Conservation (phyloP, 1,140 invertebrate species). For the Zaprionus ghesquierei region DNA sequence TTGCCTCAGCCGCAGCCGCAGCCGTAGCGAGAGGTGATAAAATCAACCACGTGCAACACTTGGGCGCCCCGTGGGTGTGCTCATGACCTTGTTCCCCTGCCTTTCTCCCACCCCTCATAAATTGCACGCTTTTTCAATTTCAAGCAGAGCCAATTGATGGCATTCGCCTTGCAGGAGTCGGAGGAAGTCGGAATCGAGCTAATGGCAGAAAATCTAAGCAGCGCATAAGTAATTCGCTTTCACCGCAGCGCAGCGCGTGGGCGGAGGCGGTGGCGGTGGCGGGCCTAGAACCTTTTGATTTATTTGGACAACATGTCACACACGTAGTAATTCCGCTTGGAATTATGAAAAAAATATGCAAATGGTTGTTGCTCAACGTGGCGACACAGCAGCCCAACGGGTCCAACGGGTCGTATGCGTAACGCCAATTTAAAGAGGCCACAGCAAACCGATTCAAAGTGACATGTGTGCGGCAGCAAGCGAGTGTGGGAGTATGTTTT, state of each 20-base stretch:
- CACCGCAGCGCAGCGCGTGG: background rate
- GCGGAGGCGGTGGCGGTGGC: background rate
- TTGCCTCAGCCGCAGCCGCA: background rate
- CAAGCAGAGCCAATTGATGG: constrained; percentile 49
- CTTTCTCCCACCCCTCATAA: too few species aligned
- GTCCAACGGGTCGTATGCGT: constrained; percentile 53
- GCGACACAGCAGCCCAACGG: constrained; percentile 4
- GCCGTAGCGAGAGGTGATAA: constrained; percentile 12
- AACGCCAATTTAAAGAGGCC: constrained; percentile 68
- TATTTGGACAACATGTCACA: constrained; percentile 73
- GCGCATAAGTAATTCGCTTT: constrained; percentile 49
- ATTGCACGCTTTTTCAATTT: constrained; percentile 66
- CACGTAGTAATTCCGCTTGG: constrained; percentile 62
- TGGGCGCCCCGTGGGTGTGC: background rate
- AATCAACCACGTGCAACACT: constrained; percentile 6
- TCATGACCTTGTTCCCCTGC: constrained; percentile 5
- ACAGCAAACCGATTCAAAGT: constrained; percentile 24
- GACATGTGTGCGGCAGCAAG: background rate
- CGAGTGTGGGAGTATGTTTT: background rate
- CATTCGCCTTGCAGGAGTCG: constrained; percentile 18
- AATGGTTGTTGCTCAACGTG: constrained; percentile 41
- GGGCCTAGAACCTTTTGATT: constrained; percentile 49
- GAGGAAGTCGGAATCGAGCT: constrained; percentile 16
- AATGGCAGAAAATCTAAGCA: constrained; percentile 68
- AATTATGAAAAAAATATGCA: constrained; percentile 67